phyloP scores from a whole-genome alignment of 2,888 invertebrate species.

The Syrphus vitripennis region DNA sequence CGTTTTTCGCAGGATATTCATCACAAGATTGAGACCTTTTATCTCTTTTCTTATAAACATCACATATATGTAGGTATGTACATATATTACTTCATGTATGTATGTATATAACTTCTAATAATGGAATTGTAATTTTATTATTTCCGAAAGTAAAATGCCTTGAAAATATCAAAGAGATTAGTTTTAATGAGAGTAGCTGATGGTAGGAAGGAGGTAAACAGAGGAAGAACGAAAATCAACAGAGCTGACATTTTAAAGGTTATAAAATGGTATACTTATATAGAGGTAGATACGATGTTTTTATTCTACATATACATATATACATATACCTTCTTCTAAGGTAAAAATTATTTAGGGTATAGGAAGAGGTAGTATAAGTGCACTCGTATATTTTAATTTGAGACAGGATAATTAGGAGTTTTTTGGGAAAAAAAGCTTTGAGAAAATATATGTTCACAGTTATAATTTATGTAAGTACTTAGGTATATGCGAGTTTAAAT shows the following conservation, averaged over 20 bases:
- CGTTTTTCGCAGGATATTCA: neutral
- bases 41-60: neutral
- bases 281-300: neutral
- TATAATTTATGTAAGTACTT: no score
- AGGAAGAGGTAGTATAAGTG: neutral
- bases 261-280: neutral
- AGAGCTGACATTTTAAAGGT: neutral
- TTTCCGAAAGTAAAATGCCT: slow-evolving; percentile 15
- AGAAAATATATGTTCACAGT: no score
- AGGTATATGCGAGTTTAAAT: no score
- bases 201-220: no score
- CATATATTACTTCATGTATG: no score
- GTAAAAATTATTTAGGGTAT: neutral
- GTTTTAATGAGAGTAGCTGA: neutral
- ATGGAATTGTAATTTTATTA: slow-evolving; percentile 45
- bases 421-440: neutral
- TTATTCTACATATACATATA: no score
- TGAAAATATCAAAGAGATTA: slow-evolving; percentile 31
- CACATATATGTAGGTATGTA: no score
- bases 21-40: neutral
- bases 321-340: no score
- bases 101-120: slow-evolving; percentile 12
- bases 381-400: neutral
- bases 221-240: neutral
- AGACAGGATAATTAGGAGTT: neutral